Evolutionary conservation across 2,113 vertebrate genomes (phyloP).

Genomic region (Peromyscus leucopus): DNA sequence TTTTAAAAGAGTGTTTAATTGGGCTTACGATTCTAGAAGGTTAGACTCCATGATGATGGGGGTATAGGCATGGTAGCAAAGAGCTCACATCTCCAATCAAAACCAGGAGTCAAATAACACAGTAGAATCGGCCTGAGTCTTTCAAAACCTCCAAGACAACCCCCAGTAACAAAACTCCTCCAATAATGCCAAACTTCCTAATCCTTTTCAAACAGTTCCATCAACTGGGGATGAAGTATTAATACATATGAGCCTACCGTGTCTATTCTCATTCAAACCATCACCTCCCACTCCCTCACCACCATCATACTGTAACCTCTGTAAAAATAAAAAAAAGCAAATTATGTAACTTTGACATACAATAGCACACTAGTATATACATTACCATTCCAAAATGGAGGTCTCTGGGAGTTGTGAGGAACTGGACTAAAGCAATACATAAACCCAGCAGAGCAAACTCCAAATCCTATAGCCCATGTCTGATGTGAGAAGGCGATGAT

Average conservation of each 20-base stretch:
- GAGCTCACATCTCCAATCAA: neutral
- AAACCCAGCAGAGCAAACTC: neutral
- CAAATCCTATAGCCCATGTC: neutral
- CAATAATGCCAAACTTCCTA: neutral
- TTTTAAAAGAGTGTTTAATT: neutral
- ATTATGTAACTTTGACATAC: neutral
- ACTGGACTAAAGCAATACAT: neutral
- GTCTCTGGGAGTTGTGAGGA: neutral
- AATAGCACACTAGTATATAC: too few species aligned
- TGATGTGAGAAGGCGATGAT: neutral
- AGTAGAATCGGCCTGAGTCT: neutral
- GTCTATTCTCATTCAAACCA: neutral
- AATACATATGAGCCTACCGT: neutral
- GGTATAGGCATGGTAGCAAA: neutral
- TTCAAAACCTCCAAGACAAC: neutral
- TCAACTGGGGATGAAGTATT: neutral
- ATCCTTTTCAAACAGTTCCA: neutral
- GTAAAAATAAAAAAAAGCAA: neutral
- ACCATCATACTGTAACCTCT: neutral
- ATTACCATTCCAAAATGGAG: neutral
- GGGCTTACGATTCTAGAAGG: neutral
- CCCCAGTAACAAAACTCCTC: neutral
- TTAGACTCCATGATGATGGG: neutral
- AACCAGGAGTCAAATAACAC: neutral
- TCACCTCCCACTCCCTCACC: too few species aligned